These are phyloP conservation scores for Pilophorus perplexus DNA, from an alignment of 2,888 invertebrate species.

Conservation along the genomic window DNA sequence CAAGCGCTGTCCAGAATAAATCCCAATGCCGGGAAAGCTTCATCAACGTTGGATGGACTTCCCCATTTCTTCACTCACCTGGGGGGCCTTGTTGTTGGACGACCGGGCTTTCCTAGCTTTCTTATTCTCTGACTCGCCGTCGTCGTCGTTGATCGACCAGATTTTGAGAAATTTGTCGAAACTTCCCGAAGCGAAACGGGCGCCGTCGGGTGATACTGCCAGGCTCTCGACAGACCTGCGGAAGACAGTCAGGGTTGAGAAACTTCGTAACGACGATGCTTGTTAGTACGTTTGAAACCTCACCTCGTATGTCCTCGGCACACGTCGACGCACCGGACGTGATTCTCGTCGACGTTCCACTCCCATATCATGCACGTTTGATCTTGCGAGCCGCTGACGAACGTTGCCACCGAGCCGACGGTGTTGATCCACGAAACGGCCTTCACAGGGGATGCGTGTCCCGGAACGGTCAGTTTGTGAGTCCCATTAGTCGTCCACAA, in stretches of 20 bases:
- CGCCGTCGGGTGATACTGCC: conserved; percentile 66
- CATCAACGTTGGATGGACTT: no score
- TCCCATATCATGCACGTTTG: conserved; percentile 88
- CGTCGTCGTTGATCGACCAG: conserved; percentile 63
- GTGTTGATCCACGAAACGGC: conserved; percentile 81
- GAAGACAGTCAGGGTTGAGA: no score
- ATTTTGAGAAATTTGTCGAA: conserved; percentile 91
- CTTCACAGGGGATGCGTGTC: conserved; percentile 84
- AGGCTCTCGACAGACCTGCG: conserved; percentile 71
- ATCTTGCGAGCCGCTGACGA: conserved; percentile 79
- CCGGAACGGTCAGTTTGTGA: conserved; percentile 77
- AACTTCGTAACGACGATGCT: no score
- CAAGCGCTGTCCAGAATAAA: no score
- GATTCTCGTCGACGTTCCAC: conserved; percentile 72
- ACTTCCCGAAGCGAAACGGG: conserved; percentile 76
- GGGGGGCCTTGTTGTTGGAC: conserved; percentile 63
- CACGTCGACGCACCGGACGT: conserved; percentile 73
- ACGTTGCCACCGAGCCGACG: conserved; percentile 61
- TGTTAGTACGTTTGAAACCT: neutral
- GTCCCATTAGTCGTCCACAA: conserved; percentile 86
- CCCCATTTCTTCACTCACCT: no score
- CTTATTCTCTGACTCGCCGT: conserved; percentile 45
- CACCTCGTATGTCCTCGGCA: conserved; percentile 85
- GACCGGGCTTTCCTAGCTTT: conserved; percentile 41
- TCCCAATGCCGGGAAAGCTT: no score